Base-by-base conservation (phyloP, 1,140 invertebrate species). In the Drosophila sechellia region DNA sequence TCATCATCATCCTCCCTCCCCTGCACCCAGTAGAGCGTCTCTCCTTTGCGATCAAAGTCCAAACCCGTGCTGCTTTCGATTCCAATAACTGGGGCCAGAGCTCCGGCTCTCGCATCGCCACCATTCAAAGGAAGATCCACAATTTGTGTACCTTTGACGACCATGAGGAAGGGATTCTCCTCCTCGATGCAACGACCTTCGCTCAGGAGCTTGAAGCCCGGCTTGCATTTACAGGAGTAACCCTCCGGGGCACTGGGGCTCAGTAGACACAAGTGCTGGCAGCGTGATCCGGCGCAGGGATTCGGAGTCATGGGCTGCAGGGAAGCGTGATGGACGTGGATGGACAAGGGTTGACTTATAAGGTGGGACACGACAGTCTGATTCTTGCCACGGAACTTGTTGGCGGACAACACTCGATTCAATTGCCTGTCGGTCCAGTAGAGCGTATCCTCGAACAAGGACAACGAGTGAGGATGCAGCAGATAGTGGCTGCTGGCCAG, bases 341-440 rank as follows among this genome's bases (percentile, higher is more conserved):
- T 98, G 3, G 97, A 98, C 2, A 99, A 93, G 0, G 98, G 98
- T 93, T 99, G 98, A 3, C 97, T 98, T 52, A 99, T 98, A 35
- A 98, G 92, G 93, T 99, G 98, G 0, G 97, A 98, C 2, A 98
- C 97, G 1, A 99, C 97, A 0, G 96, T 97, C 90, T 98, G 97
- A 92, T 99, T 98, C 12, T 94, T 93, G 3, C 98, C 98, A 69
- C 95, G 95, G 92, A 97, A 99, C 91, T 99, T 99, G 90, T 98
- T 96, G 0, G 97, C 97, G 0, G 97, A 97, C 0, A 98, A 84
- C 4, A 97, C 96, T 25, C 97, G 93, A 79, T 98, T 98, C 2
- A 98, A 93, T 77, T 98, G 97, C 5, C 98, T 94, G 92, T 99
- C 98, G 0, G 98, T 99, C 98, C 98, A 99, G 90, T 98, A 99